phyloP scores from a whole-genome alignment of 2,113 vertebrate genomes.

The Apeltes quadracus region DNA sequence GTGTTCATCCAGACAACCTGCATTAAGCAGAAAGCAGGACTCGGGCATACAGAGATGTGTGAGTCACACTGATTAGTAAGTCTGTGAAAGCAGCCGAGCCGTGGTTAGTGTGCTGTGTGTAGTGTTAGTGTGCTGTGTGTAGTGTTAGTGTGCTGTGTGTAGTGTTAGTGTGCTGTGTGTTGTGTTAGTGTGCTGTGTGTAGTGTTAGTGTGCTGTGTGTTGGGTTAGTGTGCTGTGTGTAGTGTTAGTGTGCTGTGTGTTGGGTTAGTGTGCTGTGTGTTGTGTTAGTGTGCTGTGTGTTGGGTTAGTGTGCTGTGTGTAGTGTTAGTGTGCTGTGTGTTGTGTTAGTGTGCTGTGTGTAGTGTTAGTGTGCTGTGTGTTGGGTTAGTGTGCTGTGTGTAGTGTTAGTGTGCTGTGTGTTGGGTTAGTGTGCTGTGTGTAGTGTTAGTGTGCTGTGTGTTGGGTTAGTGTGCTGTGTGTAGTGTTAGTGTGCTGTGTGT shows the following conservation, averaged over 20 bases:
- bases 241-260: constrained; percentile 50
- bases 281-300: constrained; percentile 49
- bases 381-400: constrained; percentile 49
- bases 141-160: constrained; percentile 49
- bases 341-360: constrained; percentile 49
- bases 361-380: constrained; percentile 50
- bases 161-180: constrained; percentile 50
- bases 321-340: too few relatives aligned
- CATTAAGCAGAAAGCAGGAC: constrained; percentile 59
- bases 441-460: constrained; percentile 56
- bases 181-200: constrained; percentile 49
- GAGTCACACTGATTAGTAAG: constrained; percentile 73
- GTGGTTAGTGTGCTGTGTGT: constrained; percentile 53
- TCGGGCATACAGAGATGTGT: constrained; percentile 49
- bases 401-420: constrained; percentile 50
- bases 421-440: constrained; percentile 54
- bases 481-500: constrained; percentile 56
- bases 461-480: constrained; percentile 54
- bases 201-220: constrained; percentile 50
- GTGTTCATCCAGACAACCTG: constrained; percentile 50
- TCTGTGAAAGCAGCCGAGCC: constrained; percentile 45
- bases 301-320: constrained; percentile 50
- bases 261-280: too few relatives aligned
- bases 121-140: too few relatives aligned
- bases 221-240: constrained; percentile 49